These are phyloP conservation scores for Brachionus plicatilis DNA, from an alignment of 1,140 invertebrate genomes.

Conservation along the genomic window DNA sequence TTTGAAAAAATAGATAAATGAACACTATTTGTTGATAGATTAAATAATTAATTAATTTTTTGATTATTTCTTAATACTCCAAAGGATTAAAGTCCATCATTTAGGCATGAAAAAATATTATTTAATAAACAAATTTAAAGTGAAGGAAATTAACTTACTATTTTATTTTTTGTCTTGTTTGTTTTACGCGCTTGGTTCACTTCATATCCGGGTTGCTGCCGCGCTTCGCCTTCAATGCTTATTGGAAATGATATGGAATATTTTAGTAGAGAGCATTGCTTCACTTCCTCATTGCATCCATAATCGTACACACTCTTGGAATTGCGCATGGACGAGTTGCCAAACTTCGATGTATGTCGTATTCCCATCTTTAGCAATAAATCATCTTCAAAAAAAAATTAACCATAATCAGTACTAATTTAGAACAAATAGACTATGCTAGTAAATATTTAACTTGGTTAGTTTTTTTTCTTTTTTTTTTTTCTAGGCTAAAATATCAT, in stretches of 20 bases:
- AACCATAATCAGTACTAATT: background rate
- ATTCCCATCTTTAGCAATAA: conserved; percentile 5
- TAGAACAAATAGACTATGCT: background rate
- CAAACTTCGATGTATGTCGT: background rate
- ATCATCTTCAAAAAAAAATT: background rate
- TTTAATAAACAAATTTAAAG: background rate
- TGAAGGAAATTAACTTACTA: background rate
- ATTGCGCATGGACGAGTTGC: background rate
- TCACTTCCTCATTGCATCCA: background rate
- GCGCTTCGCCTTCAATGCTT: background rate
- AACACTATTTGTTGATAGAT: no score
- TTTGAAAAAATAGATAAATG: no score
- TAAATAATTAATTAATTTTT: no score
- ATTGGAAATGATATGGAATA: background rate
- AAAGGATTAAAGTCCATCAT: no score
- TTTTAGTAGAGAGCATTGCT: background rate
- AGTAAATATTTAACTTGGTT: background rate
- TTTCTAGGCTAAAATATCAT: background rate
- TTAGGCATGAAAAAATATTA: background rate
- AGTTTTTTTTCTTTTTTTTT: background rate
- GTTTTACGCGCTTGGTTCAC: background rate
- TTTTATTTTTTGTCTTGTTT: background rate
- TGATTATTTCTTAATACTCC: no score
- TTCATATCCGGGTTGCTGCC: background rate
- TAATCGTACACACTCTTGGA: background rate